A percentile compares a stretch with the other conserved stretches of the same genome.
These are phyloP conservation scores for Alligator mississippiensis DNA, from an alignment of 2,113 vertebrate genomes.

Conservation along the genomic window DNA sequence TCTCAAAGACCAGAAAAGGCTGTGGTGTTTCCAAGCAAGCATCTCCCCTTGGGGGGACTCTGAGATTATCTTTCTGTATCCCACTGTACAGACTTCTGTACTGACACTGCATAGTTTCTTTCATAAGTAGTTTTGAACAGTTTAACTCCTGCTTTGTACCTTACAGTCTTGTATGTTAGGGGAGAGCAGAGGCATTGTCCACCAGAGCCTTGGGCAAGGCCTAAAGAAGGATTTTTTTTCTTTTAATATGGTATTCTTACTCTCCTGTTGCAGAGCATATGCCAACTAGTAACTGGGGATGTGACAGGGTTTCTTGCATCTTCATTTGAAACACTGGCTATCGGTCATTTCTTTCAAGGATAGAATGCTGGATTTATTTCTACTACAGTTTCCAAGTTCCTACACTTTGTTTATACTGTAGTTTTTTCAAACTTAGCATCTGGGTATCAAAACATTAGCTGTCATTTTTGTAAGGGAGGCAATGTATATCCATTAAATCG, in stretches of 20 bases:
- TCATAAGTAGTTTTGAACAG: background rate
- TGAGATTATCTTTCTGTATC: too few species aligned
- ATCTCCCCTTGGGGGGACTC: too few species aligned
- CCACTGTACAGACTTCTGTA: too few species aligned
- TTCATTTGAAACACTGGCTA: background rate
- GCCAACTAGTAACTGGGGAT: background rate
- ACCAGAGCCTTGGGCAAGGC: rapidly evolving
- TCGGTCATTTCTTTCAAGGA: background rate
- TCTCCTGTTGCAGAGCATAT: background rate
- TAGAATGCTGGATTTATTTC: background rate
- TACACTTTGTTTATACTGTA: background rate
- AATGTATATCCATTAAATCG: too few species aligned
- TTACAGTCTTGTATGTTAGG: rapidly evolving
- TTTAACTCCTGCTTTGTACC: background rate
- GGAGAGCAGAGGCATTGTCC: background rate
- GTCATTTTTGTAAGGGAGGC: background rate
- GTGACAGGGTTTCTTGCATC: background rate
- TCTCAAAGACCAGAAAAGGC: too few species aligned
- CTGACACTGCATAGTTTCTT: background rate
- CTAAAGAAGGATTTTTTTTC: background rate
- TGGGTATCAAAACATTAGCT: background rate
- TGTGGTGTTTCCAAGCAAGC: too few species aligned
- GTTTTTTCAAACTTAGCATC: background rate
- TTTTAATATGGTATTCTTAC: background rate
- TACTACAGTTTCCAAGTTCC: rapidly evolving